Base-by-base conservation (phyloP, 1,140 invertebrate species). In the Ptiloglossa arizonensis region DNA sequence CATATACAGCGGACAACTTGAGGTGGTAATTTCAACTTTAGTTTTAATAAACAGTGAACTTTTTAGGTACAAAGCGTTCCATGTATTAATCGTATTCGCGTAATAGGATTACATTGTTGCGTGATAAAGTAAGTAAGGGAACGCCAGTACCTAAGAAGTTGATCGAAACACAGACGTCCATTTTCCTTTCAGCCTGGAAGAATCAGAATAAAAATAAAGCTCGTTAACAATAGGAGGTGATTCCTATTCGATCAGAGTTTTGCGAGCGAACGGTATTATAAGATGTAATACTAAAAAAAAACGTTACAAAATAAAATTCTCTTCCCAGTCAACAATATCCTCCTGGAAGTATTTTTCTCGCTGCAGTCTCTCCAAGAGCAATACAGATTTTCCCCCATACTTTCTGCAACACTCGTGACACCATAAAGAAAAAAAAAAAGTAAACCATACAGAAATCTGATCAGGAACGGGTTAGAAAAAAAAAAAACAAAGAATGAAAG, bases 1-100 rank as follows among this genome's bases (percentile, higher is more conserved):
- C 29, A 35, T 15, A 38, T 35, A 71, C 27, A 60, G 66, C 50
- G 29, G 48, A 46, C 44, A 66, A 44, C 38, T 8, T 44, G 35
- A 48, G 22, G n/a, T 52, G 22, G 8, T 52, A 52, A 11, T 32
- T 50, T 32, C n/a, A 15, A 62, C 32, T 22, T 71, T 19, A 32
- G 9, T 15, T 3, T 48, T 22, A 8, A 3, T 17, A 32, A 60
- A 24, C 32, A 19, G 8, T 2, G 35, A 27, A 27, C 9, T 29
- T 41, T 56, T 57, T 41, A 41, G 52, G 19, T 17, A 57, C 19
- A 29, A 24, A 24, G 50, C 32, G 15, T 44, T 5, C 5, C 19
- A 8, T 56, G 2, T 46, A 27, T 11, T 52, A 24, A 5, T 29
- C 22, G 15, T 32, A 50, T 52, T 52, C 6, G 2, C 8, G 3